These are phyloP conservation scores for Taxidea taxus DNA, from an alignment of 2,113 vertebrate genomes.

Conservation along the genomic window DNA sequence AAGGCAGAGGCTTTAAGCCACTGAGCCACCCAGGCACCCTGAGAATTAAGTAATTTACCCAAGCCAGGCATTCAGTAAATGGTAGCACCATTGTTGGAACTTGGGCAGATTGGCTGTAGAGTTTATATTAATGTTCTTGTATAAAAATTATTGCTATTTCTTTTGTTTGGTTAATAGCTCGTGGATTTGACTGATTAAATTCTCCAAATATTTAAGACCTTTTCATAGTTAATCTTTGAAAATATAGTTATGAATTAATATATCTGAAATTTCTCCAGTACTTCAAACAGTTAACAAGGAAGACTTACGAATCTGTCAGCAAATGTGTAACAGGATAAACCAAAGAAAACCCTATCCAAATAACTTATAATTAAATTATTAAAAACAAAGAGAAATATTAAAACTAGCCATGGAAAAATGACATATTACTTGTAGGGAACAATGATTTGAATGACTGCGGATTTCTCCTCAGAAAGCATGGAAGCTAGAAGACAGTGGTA, in stretches of 20 bases:
- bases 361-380: background rate
- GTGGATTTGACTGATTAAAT: background rate
- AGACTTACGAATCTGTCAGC: background rate
- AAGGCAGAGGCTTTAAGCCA: too few relatives aligned
- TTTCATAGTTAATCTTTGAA: background rate
- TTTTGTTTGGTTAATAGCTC: background rate
- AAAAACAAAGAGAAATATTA: background rate
- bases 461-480: background rate
- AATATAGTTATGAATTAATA: background rate
- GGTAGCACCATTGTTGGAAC: background rate
- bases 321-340: background rate
- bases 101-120: background rate
- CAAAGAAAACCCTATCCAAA: background rate
- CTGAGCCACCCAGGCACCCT: too few relatives aligned
- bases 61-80: background rate
- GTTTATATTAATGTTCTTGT: background rate
- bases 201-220: background rate
- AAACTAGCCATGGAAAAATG: background rate
- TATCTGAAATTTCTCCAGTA: background rate
- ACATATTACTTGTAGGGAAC: background rate
- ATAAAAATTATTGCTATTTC: background rate
- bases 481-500: background rate
- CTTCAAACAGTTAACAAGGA: background rate
- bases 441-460: background rate
- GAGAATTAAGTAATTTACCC: background rate